Base-by-base conservation (phyloP, 2,113 vertebrate genomes). In the Eonycteris spelaea region DNA sequence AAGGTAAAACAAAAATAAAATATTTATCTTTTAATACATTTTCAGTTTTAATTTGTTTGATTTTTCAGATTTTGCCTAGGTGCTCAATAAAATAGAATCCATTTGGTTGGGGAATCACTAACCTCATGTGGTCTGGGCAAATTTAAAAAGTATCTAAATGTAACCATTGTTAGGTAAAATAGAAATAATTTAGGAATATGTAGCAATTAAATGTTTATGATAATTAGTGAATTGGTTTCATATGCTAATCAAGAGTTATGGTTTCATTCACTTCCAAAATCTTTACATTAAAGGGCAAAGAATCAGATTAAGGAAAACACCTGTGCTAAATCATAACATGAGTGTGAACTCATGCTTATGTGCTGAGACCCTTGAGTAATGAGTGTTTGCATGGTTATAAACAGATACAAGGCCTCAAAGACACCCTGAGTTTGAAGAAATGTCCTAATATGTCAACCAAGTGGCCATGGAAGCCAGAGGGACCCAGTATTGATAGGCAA, bases 1-100 rank as follows among this genome's bases (percentile, higher is more conserved):
- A 83, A 92, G 78, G 68, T 53, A 18, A 85, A 91, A 73, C 74
- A 59, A 78, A 91, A 93, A 35, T 65, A 78, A 91, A 93, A 35
- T 65, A 77, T 24, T 94, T 74, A 48, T 57, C 26, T 59, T 92
- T 92, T 67, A 88, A 51, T 73, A 84, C 15, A 3, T 30, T 28
- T 80, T 88, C 5, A 5, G 22, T 82, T 94, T 91, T 90, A 68
- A 79, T 95, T 87, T 90, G 74, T 38, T 35, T 89, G 71, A 9
- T 73, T 92, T 82, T 53, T 65, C 67, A 86, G 28, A 71, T 63
- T 94, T 91, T 91, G 13, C 22, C 11, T 55, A 61, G 22, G 55
- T 75, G 16, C 38, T 87, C 30, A 83, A 84, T 28, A 59, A 77
- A 67, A 94, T 4, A 80, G 35, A 93, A 75, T 59, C 6, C 35